Evolutionary conservation across 2,113 vertebrate genomes (phyloP).

Genomic region (Narcine bancroftii): DNA sequence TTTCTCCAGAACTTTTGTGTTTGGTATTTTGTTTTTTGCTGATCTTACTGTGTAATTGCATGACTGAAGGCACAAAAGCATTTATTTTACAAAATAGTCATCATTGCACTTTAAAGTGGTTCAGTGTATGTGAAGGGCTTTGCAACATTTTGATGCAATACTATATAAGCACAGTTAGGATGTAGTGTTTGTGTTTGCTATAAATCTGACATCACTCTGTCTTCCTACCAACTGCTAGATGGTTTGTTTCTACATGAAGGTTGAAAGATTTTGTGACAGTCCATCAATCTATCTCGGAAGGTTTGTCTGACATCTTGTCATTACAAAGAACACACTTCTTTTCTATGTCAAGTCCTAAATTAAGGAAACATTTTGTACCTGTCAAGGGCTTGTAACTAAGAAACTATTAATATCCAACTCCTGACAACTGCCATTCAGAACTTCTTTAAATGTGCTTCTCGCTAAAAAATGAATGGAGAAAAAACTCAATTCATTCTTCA

Average conservation of each 20-base stretch:
- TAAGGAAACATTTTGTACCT: slow-evolving; percentile 21
- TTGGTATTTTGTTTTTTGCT: too few species aligned
- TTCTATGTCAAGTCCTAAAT: slow-evolving; percentile 15
- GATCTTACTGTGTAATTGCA: too few species aligned
- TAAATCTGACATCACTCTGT: slow-evolving; percentile 20
- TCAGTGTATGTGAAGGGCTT: neutral
- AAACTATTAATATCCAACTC: neutral
- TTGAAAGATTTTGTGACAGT: slow-evolving; percentile 37
- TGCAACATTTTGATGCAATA: slow-evolving; percentile 9
- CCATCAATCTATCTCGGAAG: slow-evolving; percentile 37
- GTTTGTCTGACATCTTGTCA: slow-evolving; percentile 25
- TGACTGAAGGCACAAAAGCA: neutral
- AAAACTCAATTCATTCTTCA: neutral
- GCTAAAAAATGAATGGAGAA: neutral
- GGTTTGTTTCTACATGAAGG: slow-evolving; percentile 26
- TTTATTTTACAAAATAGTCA: neutral
- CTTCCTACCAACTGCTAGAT: slow-evolving; percentile 4
- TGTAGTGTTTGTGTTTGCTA: neutral
- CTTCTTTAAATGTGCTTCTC: neutral
- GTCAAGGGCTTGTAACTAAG: neutral
- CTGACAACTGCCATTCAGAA: neutral
- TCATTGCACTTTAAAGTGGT: slow-evolving; percentile 15
- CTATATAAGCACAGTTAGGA: neutral
- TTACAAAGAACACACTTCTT: slow-evolving; percentile 26
- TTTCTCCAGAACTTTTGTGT: too few species aligned